These are phyloP conservation scores for Bombus haemorrhoidalis DNA, from an alignment of 1,140 invertebrate genomes.

Conservation along the genomic window DNA sequence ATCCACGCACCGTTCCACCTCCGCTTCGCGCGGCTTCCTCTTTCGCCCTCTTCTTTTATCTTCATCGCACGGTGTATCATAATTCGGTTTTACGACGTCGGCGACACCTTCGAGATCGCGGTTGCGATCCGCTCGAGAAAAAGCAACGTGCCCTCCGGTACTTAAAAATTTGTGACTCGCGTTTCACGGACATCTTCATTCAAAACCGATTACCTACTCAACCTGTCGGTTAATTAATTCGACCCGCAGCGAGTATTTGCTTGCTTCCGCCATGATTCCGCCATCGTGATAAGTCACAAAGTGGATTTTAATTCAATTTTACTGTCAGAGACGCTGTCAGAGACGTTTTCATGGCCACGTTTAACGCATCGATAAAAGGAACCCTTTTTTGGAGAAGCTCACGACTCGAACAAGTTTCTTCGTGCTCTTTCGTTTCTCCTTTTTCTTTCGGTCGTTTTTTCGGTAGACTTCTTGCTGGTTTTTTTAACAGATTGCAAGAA, in stretches of 20 bases:
- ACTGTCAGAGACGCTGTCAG: not conserved
- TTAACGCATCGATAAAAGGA: not conserved
- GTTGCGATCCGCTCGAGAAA: not conserved
- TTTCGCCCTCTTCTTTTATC: not conserved
- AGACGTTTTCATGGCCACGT: not conserved
- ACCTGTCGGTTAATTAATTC: not conserved
- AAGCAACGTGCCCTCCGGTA: too few species aligned
- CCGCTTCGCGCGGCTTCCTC: not conserved
- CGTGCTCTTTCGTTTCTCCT: not conserved
- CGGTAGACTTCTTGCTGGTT: not conserved
- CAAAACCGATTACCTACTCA: not conserved
- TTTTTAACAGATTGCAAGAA: not conserved
- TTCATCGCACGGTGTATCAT: not conserved
- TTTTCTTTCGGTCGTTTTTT: not conserved
- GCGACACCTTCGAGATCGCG: slow-evolving; percentile 17
- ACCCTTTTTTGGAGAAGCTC: not conserved
- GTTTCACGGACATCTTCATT: not conserved
- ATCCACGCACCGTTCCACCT: slow-evolving; percentile 30
- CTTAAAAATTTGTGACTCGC: not conserved
- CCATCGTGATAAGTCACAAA: not conserved
- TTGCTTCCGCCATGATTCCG: not conserved
- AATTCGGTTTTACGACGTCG: not conserved
- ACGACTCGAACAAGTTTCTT: not conserved
- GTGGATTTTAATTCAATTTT: slow-evolving; percentile 18
- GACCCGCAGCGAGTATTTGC: not conserved